A percentile compares a stretch with the other conserved stretches of the same genome.
These are phyloP conservation scores for Trissoscelio sp. DNA, from an alignment of 2,888 invertebrate genomes.

Conservation along the genomic window DNA sequence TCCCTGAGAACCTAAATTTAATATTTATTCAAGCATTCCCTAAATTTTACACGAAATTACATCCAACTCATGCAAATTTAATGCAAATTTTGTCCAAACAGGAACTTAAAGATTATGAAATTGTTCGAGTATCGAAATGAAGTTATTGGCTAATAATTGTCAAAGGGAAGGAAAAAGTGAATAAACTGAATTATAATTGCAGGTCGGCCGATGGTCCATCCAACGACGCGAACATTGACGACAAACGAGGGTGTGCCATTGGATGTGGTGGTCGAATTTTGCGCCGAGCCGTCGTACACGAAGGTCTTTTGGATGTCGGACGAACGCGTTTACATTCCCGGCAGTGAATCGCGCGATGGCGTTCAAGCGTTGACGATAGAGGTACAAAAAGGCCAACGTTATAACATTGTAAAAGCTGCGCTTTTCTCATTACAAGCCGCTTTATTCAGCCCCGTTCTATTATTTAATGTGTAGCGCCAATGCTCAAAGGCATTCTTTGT, in stretches of 20 bases:
- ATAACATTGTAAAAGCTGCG: slow-evolving; percentile 39
- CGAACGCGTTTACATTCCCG: slow-evolving; percentile 85
- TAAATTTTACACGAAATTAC: too few species aligned
- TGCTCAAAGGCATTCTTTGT: slow-evolving; percentile 55
- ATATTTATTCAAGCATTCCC: too few species aligned
- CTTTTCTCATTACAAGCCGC: slow-evolving; percentile 55
- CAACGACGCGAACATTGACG: slow-evolving; percentile 87
- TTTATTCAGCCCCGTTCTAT: slow-evolving; percentile 51
- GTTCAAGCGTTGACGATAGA: slow-evolving; percentile 79
- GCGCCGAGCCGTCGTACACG: slow-evolving; percentile 89
- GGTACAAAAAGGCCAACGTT: slow-evolving; percentile 71
- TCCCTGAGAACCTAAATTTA: too few species aligned
- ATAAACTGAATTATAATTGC: slow-evolving; percentile 70
- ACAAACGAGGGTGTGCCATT: slow-evolving; percentile 89
- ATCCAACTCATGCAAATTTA: too few species aligned
- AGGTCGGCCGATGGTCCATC: slow-evolving; percentile 89
- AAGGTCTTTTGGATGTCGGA: slow-evolving; percentile 87
- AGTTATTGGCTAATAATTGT: too few species aligned
- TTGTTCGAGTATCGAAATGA: too few species aligned
- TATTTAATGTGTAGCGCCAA: slow-evolving; percentile 46
- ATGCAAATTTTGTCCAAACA: too few species aligned
- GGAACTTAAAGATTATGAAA: too few species aligned
- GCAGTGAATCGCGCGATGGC: slow-evolving; percentile 83
- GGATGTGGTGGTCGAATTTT: slow-evolving; percentile 89
- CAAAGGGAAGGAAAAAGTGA: too few species aligned